Base-by-base conservation (phyloP, 2,797 vertebrate genomes). In the Chrysocyon brachyurus region DNA sequence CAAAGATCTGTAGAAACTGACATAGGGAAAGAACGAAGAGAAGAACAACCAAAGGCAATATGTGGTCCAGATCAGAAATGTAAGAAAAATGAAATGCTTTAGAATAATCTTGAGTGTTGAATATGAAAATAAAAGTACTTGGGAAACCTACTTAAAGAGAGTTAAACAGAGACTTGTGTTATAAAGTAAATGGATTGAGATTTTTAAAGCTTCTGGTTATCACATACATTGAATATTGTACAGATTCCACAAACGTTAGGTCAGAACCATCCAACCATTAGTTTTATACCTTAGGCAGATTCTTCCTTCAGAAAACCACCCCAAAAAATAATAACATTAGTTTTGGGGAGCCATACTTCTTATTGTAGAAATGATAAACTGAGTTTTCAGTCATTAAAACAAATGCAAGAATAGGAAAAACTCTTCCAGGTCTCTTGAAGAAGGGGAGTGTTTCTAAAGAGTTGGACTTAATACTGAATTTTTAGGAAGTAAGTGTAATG, bases 321-420 rank as follows among this genome's bases (percentile, higher is more conserved):
- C 21, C 24, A 4, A 79, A 94, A 36, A 63, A 82, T 40, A 56
- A 31, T 22, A 90, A 59, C 77, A 26, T 77, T 21, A 92, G 31
- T 52, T 56, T 56, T 49, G 7, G 33, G 9, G 16, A 49, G 12
- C 61, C 79, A 61, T 36, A 56, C 22, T 92, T 64, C 5, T 6
- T 82, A 91, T 70, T 81, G 3, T 57, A 40, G 15, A 94, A 88
- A 87, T 66, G 17, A 87, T 31, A 72, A 83, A 86, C 72, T 89
- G 21, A 96, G 28, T 14, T 64, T 88, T 93, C 10, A 24, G 28
- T 68, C 72, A 64, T 61, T 59, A 97, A 85, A 91, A 87, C 46
- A 73, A 87, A 52, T 28, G n/a, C 9, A 63, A 68, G 3, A 40
- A 7, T 56, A 79, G 21, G 40, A 86, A 54, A 78, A 94, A 91